Conservation (phyloP, 2,113 vertebrate genomes). For the Oxyruncus cristatus region DNA sequence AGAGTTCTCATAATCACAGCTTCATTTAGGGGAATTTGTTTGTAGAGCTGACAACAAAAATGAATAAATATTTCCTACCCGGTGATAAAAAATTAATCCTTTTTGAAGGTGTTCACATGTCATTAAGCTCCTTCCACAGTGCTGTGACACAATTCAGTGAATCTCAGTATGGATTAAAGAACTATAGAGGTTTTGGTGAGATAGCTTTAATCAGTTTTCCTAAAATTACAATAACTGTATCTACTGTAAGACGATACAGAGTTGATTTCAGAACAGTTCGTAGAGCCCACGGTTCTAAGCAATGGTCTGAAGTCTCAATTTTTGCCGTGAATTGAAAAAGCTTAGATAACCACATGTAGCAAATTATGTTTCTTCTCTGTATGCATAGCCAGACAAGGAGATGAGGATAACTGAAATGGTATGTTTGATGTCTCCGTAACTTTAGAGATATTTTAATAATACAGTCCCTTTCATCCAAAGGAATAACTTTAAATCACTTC, state of each 20-base stretch:
- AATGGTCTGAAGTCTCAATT: neutral
- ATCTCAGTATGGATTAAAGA: neutral
- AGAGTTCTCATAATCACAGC: neutral
- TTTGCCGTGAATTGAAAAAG: neutral
- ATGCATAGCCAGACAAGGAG: neutral
- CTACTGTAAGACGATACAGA: neutral
- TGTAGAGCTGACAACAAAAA: neutral
- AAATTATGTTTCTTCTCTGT: neutral
- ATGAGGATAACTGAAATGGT: neutral
- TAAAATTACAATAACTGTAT: neutral
- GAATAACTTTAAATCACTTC: conserved; percentile 32
- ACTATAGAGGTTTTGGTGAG: neutral
- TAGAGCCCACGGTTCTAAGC: neutral
- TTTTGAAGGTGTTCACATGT: neutral
- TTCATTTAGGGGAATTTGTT: neutral
- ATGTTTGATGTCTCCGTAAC: conserved; percentile 3
- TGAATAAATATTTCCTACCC: neutral
- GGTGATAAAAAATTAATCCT: neutral
- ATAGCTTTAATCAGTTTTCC: neutral
- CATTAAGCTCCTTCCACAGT: neutral
- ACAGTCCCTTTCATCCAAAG: conserved; percentile 11
- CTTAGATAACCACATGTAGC: neutral
- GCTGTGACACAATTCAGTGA: neutral
- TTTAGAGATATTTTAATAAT: conserved; percentile 17
- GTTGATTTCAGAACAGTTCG: neutral